Evolutionary conservation across 2,113 vertebrate genomes (phyloP), one percentile per base, ranked within the genome.

Genomic region (Cheirogaleus medius): DNA sequence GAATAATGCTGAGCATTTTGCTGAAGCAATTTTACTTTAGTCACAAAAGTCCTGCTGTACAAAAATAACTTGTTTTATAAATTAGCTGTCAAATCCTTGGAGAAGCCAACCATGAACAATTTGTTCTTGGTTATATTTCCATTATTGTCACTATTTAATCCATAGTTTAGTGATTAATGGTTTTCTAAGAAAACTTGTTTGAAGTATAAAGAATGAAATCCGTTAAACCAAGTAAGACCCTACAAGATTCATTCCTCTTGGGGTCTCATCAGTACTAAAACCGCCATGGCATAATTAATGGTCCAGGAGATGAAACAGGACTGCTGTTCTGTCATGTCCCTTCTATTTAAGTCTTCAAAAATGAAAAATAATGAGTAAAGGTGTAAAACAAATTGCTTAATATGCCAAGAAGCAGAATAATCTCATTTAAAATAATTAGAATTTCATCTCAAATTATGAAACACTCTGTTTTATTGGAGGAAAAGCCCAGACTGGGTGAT

Each of bases 31-130:
- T 98, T 85, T 94, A 84, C 74, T 96, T 93, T 83, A 97, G 90
- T 81, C 47, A 96, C 86, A 94, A 80, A 97, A 95, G 94, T 97
- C 84, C 81, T 97, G 76, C 64, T 94, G 64, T 68, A 92, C 82
- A 92, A 97, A 97, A 98, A 98, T 93, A 96, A 97, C 97, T 91
- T 98, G 58, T 97, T 96, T 98, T 94, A 97, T 97, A 98, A 97
- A 98, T 98, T 98, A 98, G 92, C 80, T 98, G 95, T 95, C 95
- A 98, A 98, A 96, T 71, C 85, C 97, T 97, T 92, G 58, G 97
- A 98, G 97, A 98, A 98, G 95, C 94, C 98, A 98, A 98, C 97
- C 97, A 98, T 94, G 97, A 98, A 97, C 86, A 97, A 98, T 93
- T 98, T 96, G 95, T 97, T 97, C 95, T 93, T 98, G 92, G 96